phyloP scores from a whole-genome alignment of 2,797 vertebrate genomes.

The Manis pentadactyla region DNA sequence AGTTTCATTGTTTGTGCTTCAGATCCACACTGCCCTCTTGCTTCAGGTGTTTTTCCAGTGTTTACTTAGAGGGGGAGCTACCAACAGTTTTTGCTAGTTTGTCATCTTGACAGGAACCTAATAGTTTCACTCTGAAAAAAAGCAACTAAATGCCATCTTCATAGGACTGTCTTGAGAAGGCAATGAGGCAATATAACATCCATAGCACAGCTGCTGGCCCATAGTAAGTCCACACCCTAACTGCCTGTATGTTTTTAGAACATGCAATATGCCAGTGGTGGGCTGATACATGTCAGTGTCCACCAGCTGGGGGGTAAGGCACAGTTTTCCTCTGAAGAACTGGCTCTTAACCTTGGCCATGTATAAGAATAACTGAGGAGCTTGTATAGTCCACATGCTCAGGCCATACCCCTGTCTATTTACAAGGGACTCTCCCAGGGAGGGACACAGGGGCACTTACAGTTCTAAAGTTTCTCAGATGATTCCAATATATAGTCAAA shows the following conservation, averaged over 20 bases:
- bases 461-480: background rate
- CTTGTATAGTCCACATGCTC: background rate
- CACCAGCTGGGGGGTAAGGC: rapidly evolving
- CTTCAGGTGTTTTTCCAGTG: background rate
- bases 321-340: background rate
- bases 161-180: background rate
- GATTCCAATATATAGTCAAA: background rate
- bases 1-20: background rate
- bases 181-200: background rate
- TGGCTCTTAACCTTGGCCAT: background rate
- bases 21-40: background rate
- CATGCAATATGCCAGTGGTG: background rate
- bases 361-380: background rate
- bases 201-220: background rate
- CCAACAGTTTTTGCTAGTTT: constrained; percentile 19
- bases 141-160: constrained; percentile 5
- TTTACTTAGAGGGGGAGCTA: background rate
- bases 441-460: background rate
- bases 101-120: constrained; percentile 22
- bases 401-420: background rate
- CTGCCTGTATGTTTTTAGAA: background rate
- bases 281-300: background rate
- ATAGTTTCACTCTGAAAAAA: constrained; percentile 51
- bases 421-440: background rate
- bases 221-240: background rate